These are phyloP conservation scores for Sanderia malayensis DNA, from an alignment of 30 jellyfish, hydroid and myxozoan species.

Conservation along the genomic window DNA sequence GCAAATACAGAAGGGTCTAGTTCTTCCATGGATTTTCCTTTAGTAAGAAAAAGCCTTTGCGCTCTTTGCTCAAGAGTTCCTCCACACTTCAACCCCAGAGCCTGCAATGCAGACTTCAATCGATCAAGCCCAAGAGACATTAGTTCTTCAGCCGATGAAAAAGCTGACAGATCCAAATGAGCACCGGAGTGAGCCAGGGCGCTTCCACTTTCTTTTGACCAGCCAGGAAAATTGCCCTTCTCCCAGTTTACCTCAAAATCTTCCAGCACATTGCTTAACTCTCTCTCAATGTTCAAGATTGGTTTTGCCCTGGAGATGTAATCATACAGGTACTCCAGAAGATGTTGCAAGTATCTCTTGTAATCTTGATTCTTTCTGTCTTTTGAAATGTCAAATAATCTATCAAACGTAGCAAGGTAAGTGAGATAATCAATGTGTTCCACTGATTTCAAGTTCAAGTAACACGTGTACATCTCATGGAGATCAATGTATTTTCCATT, in stretches of 20 bases:
- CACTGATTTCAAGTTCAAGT: constrained; percentile 72
- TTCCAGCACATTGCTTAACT: constrained; percentile 56
- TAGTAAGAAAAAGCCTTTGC: constrained; percentile 75
- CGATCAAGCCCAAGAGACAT: constrained; percentile 96
- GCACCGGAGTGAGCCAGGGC: constrained; percentile 91
- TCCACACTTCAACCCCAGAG: constrained; percentile 87
- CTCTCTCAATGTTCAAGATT: constrained; percentile 74
- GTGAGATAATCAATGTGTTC: constrained; percentile 89
- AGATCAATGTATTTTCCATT: constrained; percentile 91
- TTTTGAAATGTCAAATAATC: constrained; percentile 80
- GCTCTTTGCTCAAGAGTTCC: constrained; percentile 96
- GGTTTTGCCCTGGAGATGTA: constrained; percentile 84
- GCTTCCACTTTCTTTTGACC: constrained; percentile 99
- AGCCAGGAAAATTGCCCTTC: constrained; percentile 90
- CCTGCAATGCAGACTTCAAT: constrained; percentile 85
- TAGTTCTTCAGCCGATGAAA: constrained; percentile 92
- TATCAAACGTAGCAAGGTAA: constrained; percentile 71
- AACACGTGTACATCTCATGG: constrained; percentile 76
- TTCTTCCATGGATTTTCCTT: constrained; percentile 66
- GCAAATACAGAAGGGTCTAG: constrained; percentile 78
- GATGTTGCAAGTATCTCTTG: constrained; percentile 65
- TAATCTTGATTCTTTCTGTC: constrained; percentile 83
- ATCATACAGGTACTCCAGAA: constrained; percentile 75
- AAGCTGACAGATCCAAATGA: constrained; percentile 85
- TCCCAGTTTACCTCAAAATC: constrained; percentile 83